Evolutionary conservation across 2,797 vertebrate species (phyloP), one percentile per base, ranked within the genome.

Genomic region (Fistularia tabacaria): DNA sequence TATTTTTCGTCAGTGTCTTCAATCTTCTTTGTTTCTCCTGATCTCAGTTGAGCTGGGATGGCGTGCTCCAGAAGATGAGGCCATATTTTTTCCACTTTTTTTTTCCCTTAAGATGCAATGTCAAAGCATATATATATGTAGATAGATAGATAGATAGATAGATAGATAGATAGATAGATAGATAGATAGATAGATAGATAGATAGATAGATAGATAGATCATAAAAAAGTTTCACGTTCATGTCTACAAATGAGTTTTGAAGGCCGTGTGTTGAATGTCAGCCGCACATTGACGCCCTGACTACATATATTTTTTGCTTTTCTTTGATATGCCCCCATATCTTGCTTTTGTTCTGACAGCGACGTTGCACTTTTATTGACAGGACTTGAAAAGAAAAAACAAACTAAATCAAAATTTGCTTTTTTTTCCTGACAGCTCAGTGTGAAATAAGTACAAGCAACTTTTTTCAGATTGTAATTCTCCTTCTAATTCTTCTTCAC

Each of bases 331-430:
- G 39, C 65, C 64, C 25, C 69, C 61, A 3, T 73, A 66, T 74
- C 76, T 73, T 55, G 52, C 74, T 75, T 86, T 83, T 87, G 75
- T 86, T 86, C 77, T 85, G 85, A 79, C 85, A 78, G 61, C 38
- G 74, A 70, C 46, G 6, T 74, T 73, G 70, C 76, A 73, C 68
- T 74, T 76, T 64, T 74, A 84, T 74, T 77, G 75, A 64, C 82
- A 61, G 36, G 46, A 73, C 81, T 76, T 83, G 78, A 87, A 80
- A 83, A 71, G 50, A 64, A 74, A 77, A 58, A 57, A 64, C 69
- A 76, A 58, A 59, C 51, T 44, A 66, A 75, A 80, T 85, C 66
- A 55, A 51, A 65, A 83, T 85, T 78, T 74, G 75, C 80, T 77
- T 75, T 67, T 77, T 76, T 68, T 62, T 57, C 64, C 45, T 25